Conservation (phyloP, 2,797 vertebrate species). For the Manis pentadactyla region DNA sequence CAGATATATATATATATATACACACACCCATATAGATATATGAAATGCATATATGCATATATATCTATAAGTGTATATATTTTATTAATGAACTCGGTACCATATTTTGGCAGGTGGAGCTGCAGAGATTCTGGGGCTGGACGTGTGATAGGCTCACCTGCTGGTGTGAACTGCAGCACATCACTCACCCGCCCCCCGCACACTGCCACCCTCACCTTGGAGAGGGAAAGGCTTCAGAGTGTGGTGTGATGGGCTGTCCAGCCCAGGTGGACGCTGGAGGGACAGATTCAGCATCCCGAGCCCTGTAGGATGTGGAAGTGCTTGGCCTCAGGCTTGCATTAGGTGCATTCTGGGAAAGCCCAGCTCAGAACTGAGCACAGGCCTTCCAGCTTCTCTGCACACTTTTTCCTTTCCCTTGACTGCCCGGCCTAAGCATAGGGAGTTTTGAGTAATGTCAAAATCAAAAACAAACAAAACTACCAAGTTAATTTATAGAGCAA, state of each 20-base stretch:
- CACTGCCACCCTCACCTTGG: not conserved
- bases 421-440: not conserved
- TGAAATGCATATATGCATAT: too few species aligned
- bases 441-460: not conserved
- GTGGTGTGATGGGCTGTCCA: not conserved
- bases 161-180: not conserved
- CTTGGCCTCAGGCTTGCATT: not conserved
- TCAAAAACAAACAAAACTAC: not conserved
- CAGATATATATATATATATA: not conserved
- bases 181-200: fast-evolving
- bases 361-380: not conserved
- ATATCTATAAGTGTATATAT: not conserved
- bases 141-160: not conserved
- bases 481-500: not conserved
- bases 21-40: not conserved
- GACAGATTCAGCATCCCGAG: not conserved
- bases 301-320: not conserved
- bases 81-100: not conserved
- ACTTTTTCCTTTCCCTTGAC: not conserved
- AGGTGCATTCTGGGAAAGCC: not conserved
- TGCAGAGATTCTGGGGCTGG: not conserved
- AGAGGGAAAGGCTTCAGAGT: not conserved
- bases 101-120: not conserved
- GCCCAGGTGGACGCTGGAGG: not conserved
- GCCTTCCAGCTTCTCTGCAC: not conserved